Base-by-base conservation (phyloP, 1,140 invertebrate species). In the Zaprionus inermis region DNA sequence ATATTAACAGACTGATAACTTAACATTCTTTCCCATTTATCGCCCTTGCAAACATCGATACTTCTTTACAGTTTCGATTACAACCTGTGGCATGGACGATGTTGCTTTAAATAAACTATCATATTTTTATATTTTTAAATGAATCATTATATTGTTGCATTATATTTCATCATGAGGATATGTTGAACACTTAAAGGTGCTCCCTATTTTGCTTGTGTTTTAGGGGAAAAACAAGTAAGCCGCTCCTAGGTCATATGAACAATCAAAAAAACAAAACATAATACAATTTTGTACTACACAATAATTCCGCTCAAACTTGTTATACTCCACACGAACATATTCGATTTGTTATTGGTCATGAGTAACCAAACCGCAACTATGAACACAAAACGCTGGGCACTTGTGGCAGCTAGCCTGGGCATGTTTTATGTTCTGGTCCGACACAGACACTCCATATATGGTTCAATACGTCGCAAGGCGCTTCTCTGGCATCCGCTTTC, bases 391-490 rank as follows among this genome's bases (percentile, higher is more conserved):
- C 73, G 63, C 55, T 82, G 54, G 70, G 79, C 83, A 0, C 28
- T 86, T 32, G 7, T 86, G 3, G 83, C 83, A 10, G 83, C 83
- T 0, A 56, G 83, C 9, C 49, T 86, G 12, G 76, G 83, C 5
- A 10, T 86, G 3, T 84, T 88, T 3, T 86, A 78, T 16, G 79
- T 86, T 0, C 56, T 86, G 1, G 56, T 88, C 44, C 79, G 83
- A 0, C 58, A 88, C 52, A 72, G 73, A 6, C 36, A 66, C 2
- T 54, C 60, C 7, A 55, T 86, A 11, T 54, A 73, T 36, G 32
- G 52, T 0, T 30, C 52, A 0, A 5, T 88, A 36, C 55, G 69
- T 6, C 72, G 72, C 2, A 63, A 55, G 1, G 38, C 22, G 36
- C 24, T 14, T 14, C 22, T 10, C 14, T 28, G 44, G 9, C 44